phyloP scores from a whole-genome alignment of 2,888 invertebrate species.

The Melanotus villosus region DNA sequence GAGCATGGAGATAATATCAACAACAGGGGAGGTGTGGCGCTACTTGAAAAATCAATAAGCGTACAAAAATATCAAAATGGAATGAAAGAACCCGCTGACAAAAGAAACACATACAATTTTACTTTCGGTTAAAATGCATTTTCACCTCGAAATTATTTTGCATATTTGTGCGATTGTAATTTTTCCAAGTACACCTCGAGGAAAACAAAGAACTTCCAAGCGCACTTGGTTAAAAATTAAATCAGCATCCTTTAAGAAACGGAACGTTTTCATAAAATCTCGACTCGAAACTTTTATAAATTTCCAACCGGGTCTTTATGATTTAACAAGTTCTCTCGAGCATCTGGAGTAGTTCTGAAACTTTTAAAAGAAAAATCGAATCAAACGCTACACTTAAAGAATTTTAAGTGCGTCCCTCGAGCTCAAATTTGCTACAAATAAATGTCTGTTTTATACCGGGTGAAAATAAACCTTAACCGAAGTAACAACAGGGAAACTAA shows the following conservation, averaged over 20 bases:
- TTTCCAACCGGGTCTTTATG: not conserved
- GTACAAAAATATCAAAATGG: constrained; percentile 44
- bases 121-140: constrained; percentile 29
- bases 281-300: not conserved
- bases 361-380: not conserved
- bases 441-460: no score
- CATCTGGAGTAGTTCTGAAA: not conserved
- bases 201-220: no score
- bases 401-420: not conserved
- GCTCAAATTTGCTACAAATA: not conserved
- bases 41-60: constrained; percentile 34
- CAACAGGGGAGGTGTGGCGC: constrained; percentile 13
- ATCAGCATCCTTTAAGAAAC: no score
- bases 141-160: constrained; percentile 4
- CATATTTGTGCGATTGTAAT: constrained; percentile 29
- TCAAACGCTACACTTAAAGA: not conserved
- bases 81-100: constrained; percentile 53
- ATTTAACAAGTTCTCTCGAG: not conserved
- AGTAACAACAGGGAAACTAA: constrained; percentile 23
- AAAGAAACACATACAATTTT: constrained; percentile 22
- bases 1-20: constrained; percentile 21
- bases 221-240: no score
- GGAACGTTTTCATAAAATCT: not conserved
- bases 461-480: constrained; percentile 11
- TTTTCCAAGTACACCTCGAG: no score